Evolutionary conservation across 2,113 vertebrate genomes (phyloP).

Genomic region (Tetraodon nigroviridis): DNA sequence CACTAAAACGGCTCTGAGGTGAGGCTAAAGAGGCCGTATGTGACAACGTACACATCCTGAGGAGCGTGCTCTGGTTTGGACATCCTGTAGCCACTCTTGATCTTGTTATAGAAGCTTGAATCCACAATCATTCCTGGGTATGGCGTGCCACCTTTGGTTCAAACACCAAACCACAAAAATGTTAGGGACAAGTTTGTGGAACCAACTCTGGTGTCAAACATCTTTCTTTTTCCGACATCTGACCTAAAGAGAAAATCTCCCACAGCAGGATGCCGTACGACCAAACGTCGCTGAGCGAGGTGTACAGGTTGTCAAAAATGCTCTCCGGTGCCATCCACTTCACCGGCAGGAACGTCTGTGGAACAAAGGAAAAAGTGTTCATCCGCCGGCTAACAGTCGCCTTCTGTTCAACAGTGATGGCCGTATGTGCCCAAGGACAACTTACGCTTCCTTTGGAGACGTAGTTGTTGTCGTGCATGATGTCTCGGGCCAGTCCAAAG

Average conservation of each 20-base stretch:
- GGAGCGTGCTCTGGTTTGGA: conserved; percentile 91
- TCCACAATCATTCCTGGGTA: conserved; percentile 99
- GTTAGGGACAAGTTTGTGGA: no score
- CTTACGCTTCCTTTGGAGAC: conserved; percentile 98
- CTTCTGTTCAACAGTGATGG: no score
- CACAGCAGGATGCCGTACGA: conserved; percentile 96
- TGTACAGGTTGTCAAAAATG: conserved; percentile 98
- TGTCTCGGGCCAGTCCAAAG: conserved; percentile 96
- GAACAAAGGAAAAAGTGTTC: background rate
- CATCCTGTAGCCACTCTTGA: conserved; percentile 98
- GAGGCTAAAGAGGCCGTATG: background rate
- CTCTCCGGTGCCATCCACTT: conserved; percentile 99
- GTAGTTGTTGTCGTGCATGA: conserved; percentile 99
- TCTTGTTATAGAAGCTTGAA: conserved; percentile 98
- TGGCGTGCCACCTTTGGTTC: conserved; percentile 86
- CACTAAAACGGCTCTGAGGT: background rate
- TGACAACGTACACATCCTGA: conserved; percentile 83
- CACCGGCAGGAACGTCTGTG: conserved; percentile 93
- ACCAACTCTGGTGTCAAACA: no score
- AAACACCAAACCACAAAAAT: conserved; percentile 11
- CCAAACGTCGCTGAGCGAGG: conserved; percentile 95
- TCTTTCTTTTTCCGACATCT: conserved; percentile 18
- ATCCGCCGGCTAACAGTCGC: background rate
- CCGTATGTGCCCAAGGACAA: conserved; percentile 24
- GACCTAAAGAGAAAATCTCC: conserved; percentile 99